Conservation (phyloP, 2,888 invertebrate species). For the Flexamia atlantica region DNA sequence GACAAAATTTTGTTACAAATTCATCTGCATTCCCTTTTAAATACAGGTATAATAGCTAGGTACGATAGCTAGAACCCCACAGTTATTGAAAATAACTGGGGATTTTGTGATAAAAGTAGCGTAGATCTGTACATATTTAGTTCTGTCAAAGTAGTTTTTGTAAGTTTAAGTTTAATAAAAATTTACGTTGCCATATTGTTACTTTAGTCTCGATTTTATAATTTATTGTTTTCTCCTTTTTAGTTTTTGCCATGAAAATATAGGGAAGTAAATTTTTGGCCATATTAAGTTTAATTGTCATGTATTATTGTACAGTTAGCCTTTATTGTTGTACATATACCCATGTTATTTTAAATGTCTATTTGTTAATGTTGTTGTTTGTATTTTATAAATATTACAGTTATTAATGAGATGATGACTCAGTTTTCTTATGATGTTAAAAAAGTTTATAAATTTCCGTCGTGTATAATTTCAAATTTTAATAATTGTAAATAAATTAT, state of each 20-base stretch:
- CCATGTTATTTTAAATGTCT: conserved; percentile 51
- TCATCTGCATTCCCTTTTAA: conserved; percentile 50
- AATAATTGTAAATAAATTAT: conserved; percentile 57
- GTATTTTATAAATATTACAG: conserved; percentile 56
- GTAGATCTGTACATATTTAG: conserved; percentile 39
- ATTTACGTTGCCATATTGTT: conserved; percentile 53
- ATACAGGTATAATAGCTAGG: conserved; percentile 51
- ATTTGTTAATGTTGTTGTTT: conserved; percentile 54
- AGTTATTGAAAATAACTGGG: conserved; percentile 39
- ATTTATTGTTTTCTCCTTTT: conserved; percentile 45
- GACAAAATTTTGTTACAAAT: conserved; percentile 2
- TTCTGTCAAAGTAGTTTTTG: background rate
- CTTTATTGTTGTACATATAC: conserved; percentile 49
- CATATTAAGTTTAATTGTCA: conserved; percentile 51
- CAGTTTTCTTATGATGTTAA: conserved; percentile 18
- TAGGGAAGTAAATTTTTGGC: conserved; percentile 53
- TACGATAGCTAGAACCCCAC: conserved; percentile 38
- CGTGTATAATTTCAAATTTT: conserved; percentile 49
- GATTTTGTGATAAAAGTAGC: conserved; percentile 49
- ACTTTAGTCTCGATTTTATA: conserved; percentile 52
- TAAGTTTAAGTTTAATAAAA: conserved; percentile 7
- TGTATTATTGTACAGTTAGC: conserved; percentile 54
- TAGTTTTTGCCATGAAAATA: conserved; percentile 38
- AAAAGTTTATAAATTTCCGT: conserved; percentile 22
- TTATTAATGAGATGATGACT: conserved; percentile 1